Evolutionary conservation across 2,797 vertebrate species (phyloP), one percentile per base, ranked within the genome.

Genomic region (Xiphorhynchus erythropygius): DNA sequence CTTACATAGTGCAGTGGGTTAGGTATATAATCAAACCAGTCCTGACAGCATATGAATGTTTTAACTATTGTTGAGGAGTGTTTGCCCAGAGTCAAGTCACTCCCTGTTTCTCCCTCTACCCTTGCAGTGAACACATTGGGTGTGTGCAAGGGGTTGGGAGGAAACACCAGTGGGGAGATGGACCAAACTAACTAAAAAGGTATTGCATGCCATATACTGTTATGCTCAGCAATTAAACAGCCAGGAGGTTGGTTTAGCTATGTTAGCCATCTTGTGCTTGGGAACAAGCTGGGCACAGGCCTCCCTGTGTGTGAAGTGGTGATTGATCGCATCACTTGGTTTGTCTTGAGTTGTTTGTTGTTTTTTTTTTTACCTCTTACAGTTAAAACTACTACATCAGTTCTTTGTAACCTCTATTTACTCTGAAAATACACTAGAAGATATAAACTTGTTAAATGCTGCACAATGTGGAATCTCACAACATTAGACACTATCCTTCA

Each of bases 281-380:
- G 50, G 35, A 80, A 10, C 27, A n/a, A 33, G 24, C 60, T 25
- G 47, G 18, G 19, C 37, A 64, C 1, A 15, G 13, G 30, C 41
- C 39, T 75, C n/a, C 24, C 73, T 25, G 18, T 3, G 17, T 2
- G 25, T 10, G 23, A 67, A n/a, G 21, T 24, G 28, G 18, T 12
- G 30, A 86, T 23, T 15, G 35, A 75, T 23, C 44, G 21, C 32
- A 30, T 16, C 25, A 7, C 21, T 56, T 67, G 22, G 2, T 46
- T 73, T 33, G 14, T 0, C 42, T 56, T n/a, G 28, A 3, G 3
- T 0, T 13, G 21, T n/a, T 28, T 32, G 2, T 0, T 11, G 21
- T n/a, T 28, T 32, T 18, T 4, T 22, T 44, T 27, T 35, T 32
- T 28, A 14, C 3, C 25, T 57, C 28, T 79, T 59, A n/a, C 27